Evolutionary conservation across 2,797 vertebrate genomes (phyloP).

Genomic region (Capromys pilorides): DNA sequence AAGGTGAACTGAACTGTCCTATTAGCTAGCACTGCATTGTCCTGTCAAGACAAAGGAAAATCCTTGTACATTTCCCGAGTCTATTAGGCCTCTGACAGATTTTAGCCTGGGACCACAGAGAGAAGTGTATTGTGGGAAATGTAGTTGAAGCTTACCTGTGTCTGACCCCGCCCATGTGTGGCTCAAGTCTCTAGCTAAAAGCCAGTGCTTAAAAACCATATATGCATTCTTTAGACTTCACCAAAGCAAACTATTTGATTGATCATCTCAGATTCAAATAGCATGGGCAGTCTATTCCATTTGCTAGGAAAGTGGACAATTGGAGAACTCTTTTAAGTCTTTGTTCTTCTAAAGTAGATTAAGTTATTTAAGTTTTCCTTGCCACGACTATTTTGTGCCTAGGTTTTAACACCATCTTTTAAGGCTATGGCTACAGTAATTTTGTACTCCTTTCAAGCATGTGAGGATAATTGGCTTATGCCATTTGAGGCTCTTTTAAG

Average conservation of each 20-base stretch:
- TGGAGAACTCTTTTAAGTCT: conserved; percentile 22
- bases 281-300: neutral
- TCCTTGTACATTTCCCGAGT: neutral
- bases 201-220: neutral
- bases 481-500: conserved; percentile 49
- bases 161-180: neutral
- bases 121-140: neutral
- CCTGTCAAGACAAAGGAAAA: neutral
- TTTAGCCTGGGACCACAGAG: neutral
- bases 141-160: neutral
- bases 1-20: neutral
- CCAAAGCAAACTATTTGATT: conserved; percentile 10
- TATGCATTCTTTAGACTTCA: neutral
- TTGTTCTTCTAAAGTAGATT: conserved; percentile 55
- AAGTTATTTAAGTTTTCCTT: conserved; percentile 53
- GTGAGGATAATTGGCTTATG: conserved; percentile 65
- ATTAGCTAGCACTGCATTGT: neutral
- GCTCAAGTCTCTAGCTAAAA: conserved; percentile 37
- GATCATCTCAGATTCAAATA: neutral
- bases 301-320: conserved; percentile 13
- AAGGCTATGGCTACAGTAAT: conserved; percentile 5
- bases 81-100: neutral
- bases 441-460: conserved; percentile 56
- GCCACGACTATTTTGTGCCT: neutral
- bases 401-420: conserved; percentile 59